Conservation (phyloP, 2,888 invertebrate species). For the Carabus problematicus region DNA sequence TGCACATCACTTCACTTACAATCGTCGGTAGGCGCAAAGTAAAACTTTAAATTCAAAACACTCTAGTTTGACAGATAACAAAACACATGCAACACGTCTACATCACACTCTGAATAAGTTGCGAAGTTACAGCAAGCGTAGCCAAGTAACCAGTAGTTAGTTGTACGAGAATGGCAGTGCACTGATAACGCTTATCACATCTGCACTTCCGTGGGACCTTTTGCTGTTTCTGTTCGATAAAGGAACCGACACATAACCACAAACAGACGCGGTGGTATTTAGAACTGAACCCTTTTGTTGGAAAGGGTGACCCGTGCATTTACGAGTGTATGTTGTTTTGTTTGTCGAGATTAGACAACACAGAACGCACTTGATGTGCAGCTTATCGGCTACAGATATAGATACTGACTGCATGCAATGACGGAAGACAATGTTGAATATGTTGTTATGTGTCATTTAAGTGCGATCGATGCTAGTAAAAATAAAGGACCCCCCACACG, state of each 20-base stretch:
- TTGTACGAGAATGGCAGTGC: conserved; percentile 5
- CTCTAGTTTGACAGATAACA: conserved; percentile 13
- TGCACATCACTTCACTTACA: too few relatives aligned
- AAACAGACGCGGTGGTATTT: background rate
- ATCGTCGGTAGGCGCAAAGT: too few relatives aligned
- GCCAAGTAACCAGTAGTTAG: background rate
- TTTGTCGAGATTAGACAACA: background rate
- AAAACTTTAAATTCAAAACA: background rate
- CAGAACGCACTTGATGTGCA: conserved; percentile 7
- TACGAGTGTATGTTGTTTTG: background rate
- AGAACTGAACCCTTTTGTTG: background rate
- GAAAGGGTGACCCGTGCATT: too few relatives aligned
- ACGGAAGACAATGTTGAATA: too few relatives aligned
- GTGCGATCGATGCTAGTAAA: too few relatives aligned
- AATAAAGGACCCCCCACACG: too few relatives aligned
- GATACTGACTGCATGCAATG: too few relatives aligned
- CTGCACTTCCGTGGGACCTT: conserved; percentile 38
- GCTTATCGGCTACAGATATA: too few relatives aligned
- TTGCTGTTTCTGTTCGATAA: conserved; percentile 1
- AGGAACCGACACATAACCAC: too few relatives aligned
- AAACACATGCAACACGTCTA: conserved; percentile 3
- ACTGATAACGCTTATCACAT: conserved; percentile 34
- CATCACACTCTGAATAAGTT: background rate
- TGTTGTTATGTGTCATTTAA: too few relatives aligned
- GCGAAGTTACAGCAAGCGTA: conserved; percentile 1